Evolutionary conservation across 2,113 vertebrate genomes (phyloP).

Genomic region (Dromaius novaehollandiae): DNA sequence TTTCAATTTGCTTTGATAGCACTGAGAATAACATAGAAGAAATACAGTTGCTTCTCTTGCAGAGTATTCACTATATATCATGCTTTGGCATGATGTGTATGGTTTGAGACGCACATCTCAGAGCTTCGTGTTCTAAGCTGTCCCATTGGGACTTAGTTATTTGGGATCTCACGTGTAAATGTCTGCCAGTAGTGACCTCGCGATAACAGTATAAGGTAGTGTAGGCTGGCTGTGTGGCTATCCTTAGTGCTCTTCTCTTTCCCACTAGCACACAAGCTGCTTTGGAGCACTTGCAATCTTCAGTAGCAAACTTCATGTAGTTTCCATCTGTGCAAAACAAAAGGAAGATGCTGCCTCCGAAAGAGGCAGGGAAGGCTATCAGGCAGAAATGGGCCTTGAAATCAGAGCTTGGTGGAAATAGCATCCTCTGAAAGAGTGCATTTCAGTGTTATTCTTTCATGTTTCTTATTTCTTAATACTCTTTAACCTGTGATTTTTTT

Average conservation of each 20-base stretch:
- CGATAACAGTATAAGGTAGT: too few relatives aligned
- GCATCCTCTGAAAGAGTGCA: too few relatives aligned
- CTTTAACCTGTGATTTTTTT: background rate
- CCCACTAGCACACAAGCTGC: too few relatives aligned
- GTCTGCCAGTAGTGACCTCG: too few relatives aligned
- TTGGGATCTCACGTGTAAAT: too few relatives aligned
- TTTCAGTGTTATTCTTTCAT: background rate
- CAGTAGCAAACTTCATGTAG: background rate
- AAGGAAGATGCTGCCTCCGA: background rate
- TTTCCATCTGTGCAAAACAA: background rate
- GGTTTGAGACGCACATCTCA: background rate
- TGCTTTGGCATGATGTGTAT: background rate
- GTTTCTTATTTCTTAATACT: background rate
- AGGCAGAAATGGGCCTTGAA: background rate
- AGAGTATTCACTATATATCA: background rate
- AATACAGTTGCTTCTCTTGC: background rate
- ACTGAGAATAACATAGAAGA: background rate
- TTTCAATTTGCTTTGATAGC: background rate
- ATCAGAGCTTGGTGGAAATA: accelerated
- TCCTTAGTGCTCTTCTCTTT: too few relatives aligned
- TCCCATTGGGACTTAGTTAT: background rate
- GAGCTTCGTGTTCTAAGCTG: background rate
- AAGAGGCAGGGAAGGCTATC: background rate
- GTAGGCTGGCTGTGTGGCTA: too few relatives aligned
- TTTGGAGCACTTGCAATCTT: background rate